Evolutionary conservation across 37 sponge, comb jelly and placozoan genomes (phyloP).

Genomic region (Mnemiopsis leidyi): DNA sequence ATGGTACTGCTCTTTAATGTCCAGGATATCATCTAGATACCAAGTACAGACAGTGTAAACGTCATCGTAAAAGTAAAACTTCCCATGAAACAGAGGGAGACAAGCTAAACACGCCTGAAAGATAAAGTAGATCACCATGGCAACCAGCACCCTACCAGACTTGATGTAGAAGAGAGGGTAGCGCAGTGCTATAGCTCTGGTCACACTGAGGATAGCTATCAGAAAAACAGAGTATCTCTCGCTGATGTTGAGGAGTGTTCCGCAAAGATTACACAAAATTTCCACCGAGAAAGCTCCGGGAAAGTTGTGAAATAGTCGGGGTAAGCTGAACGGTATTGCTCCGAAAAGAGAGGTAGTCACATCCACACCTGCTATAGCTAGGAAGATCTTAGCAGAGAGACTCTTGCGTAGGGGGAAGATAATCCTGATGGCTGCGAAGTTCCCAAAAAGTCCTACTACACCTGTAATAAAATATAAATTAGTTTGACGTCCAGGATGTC

Average conservation of each 20-base stretch:
- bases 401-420: background rate
- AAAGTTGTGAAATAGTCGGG: background rate
- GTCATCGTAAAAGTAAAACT: constrained; percentile 18
- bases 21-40: background rate
- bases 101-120: background rate
- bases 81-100: background rate
- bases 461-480: background rate
- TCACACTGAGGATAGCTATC: constrained; percentile 9
- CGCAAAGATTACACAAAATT: background rate
- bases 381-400: background rate
- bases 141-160: background rate
- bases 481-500: too few relatives aligned
- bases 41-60: constrained; percentile 18
- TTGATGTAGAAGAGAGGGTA: background rate
- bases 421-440: background rate
- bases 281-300: background rate
- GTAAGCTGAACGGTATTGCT: background rate
- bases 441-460: background rate
- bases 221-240: constrained; percentile 8
- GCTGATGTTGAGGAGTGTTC: background rate
- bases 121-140: background rate
- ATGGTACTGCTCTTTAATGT: background rate
- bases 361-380: background rate
- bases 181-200: background rate
- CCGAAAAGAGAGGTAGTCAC: background rate